These are phyloP conservation scores for Lasaia peninsularis DNA, from an alignment of 1,140 invertebrate genomes.

Conservation along the genomic window DNA sequence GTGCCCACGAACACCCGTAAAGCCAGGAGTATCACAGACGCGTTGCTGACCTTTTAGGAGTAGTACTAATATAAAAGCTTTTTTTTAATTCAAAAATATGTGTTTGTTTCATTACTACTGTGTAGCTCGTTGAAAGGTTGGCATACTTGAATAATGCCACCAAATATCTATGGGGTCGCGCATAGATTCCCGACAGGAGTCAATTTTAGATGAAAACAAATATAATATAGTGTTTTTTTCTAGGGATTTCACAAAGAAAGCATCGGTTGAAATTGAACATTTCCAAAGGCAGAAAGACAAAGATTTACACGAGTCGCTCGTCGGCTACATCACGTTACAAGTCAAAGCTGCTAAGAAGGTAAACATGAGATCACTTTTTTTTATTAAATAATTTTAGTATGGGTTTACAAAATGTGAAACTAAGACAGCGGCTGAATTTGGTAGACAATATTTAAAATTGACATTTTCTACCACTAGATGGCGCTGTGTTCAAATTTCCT, in stretches of 20 bases:
- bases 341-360: constrained; percentile 90
- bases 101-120: no score
- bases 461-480: background rate
- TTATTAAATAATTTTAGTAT: background rate
- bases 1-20: no score
- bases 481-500: background rate
- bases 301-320: constrained; percentile 87
- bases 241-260: constrained; percentile 85
- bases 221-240: constrained; percentile 42
- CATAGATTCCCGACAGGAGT: no score
- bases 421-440: background rate
- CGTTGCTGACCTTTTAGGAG: no score
- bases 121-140: no score
- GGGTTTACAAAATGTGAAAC: background rate
- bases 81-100: no score
- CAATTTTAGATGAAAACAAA: no score
- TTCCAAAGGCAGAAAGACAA: constrained; percentile 88
- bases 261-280: constrained; percentile 85
- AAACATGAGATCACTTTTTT: constrained; percentile 28
- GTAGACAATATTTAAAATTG: background rate
- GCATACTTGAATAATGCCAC: no score
- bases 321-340: constrained; percentile 86
- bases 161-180: no score
- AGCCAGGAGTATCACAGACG: no score
- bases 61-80: no score